These are phyloP conservation scores for Callipepla californica DNA, from an alignment of 2,113 vertebrate genomes.

Conservation along the genomic window DNA sequence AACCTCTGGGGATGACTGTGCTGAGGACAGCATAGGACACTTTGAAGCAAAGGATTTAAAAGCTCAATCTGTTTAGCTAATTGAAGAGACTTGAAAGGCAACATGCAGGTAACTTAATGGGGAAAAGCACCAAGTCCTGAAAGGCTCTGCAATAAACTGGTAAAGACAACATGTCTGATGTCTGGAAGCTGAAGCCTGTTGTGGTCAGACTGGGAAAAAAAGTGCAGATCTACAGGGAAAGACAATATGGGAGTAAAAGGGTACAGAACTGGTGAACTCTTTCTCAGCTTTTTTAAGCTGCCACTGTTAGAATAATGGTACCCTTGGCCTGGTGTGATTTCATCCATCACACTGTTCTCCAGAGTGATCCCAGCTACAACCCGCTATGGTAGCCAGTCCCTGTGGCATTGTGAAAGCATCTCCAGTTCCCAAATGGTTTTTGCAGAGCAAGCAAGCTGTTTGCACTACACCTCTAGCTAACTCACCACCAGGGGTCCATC, in stretches of 20 bases:
- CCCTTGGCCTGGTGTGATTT: background rate
- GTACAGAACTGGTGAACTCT: background rate
- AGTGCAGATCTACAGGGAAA: background rate
- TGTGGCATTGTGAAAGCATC: background rate
- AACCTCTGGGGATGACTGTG: background rate
- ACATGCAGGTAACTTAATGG: background rate
- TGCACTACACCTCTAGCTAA: background rate
- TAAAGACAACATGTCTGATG: background rate
- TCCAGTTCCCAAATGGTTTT: background rate
- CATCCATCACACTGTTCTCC: background rate
- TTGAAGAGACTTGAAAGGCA: conserved; percentile 29
- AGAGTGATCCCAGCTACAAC: background rate
- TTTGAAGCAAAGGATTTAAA: conserved; percentile 30
- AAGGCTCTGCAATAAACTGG: background rate
- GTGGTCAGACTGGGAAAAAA: background rate
- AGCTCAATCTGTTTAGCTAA: conserved; percentile 33
- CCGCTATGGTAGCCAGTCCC: too few relatives aligned
- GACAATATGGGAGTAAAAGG: background rate
- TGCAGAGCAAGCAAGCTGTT: background rate
- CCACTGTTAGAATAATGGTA: rapidly evolving
- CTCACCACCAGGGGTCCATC: too few relatives aligned
- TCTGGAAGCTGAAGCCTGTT: background rate
- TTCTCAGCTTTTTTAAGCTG: background rate
- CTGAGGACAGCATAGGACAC: background rate
- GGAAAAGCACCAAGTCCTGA: background rate